Percentiles rank a stretch among this genome's conserved stretches.
phyloP scores from a whole-genome alignment of 2,888 invertebrate species.

The Thumatha senex region DNA sequence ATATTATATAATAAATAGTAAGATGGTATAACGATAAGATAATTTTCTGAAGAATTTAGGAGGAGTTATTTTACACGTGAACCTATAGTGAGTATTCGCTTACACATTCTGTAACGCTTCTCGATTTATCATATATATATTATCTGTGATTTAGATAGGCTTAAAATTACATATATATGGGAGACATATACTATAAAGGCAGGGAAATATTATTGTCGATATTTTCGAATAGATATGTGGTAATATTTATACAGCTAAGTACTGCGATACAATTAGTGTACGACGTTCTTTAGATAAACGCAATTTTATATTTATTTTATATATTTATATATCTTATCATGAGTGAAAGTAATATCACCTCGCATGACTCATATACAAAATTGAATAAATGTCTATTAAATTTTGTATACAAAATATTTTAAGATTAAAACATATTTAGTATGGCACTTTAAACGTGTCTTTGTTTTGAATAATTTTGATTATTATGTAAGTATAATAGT shows the following conservation, averaged over 20 bases:
- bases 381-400: too few relatives aligned
- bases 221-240: constrained; percentile 12
- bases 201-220: constrained; percentile 31
- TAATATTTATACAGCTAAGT: constrained; percentile 1
- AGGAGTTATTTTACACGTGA: constrained; percentile 39
- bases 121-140: neutral
- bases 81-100: constrained; percentile 31
- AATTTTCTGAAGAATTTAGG: constrained; percentile 36
- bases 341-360: too few relatives aligned
- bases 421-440: too few relatives aligned
- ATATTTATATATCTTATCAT: too few relatives aligned
- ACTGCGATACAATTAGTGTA: neutral
- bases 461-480: too few relatives aligned
- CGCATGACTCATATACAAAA: too few relatives aligned
- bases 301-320: too few relatives aligned
- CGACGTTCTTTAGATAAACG: neutral
- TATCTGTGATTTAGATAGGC: neutral
- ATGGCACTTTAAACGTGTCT: too few relatives aligned
- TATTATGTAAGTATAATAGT: too few relatives aligned
- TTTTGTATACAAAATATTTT: too few relatives aligned
- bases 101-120: constrained; percentile 53
- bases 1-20: constrained; percentile 23
- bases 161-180: constrained; percentile 1
- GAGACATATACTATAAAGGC: constrained; percentile 14
- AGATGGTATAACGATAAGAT: constrained; percentile 39